Evolutionary conservation across 2,888 invertebrate species (phyloP).

Genomic region (Catonia carolina): DNA sequence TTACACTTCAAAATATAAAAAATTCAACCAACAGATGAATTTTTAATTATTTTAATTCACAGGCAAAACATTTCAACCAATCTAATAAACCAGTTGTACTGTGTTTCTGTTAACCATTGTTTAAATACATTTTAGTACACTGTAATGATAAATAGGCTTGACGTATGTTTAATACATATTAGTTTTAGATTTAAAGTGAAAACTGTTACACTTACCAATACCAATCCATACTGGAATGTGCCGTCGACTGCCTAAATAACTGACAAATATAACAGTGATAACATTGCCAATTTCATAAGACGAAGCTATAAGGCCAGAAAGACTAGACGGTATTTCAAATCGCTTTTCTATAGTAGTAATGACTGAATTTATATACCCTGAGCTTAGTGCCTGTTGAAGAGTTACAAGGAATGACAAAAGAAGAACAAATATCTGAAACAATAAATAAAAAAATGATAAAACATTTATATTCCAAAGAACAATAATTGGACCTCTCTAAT

Average conservation of each 20-base stretch:
- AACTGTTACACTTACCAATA: conserved; percentile 58
- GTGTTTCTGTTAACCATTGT: too few species aligned
- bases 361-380: conserved; percentile 89
- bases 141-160: too few species aligned
- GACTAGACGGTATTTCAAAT: conserved; percentile 87
- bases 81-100: too few species aligned
- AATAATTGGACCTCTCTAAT: too few species aligned
- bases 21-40: too few species aligned
- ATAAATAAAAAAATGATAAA: conserved; percentile 15
- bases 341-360: conserved; percentile 96
- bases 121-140: too few species aligned
- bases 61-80: too few species aligned
- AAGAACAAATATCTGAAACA: conserved; percentile 73
- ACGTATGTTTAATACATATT: too few species aligned
- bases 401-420: conserved; percentile 84
- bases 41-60: too few species aligned
- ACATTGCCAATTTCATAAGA: conserved; percentile 95
- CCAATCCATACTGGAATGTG: conserved; percentile 95
- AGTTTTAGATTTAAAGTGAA: too few species aligned
- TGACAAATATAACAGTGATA: conserved; percentile 91
- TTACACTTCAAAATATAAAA: too few species aligned
- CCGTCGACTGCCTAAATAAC: conserved; percentile 85
- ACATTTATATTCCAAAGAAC: too few species aligned
- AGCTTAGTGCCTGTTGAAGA: conserved; percentile 82
- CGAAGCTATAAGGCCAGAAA: conserved; percentile 87